Evolutionary conservation across 2,797 vertebrate species (phyloP), one percentile per base, ranked within the genome.

Genomic region (Amblyraja radiata): DNA sequence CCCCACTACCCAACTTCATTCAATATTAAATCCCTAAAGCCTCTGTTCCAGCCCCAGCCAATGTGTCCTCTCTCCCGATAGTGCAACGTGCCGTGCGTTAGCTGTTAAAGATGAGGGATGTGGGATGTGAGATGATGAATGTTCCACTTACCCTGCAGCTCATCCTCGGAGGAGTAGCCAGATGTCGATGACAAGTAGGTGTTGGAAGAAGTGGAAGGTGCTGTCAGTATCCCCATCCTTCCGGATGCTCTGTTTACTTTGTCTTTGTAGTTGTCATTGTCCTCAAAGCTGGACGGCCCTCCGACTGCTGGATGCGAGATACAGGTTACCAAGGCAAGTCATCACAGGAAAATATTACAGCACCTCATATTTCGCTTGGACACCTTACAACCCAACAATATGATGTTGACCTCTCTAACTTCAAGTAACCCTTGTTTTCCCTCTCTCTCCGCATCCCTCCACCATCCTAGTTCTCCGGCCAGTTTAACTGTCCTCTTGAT

Each of bases 141-240:
- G 65, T 13, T 32, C 84, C 61, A 88, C 6, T 68, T 68, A 88
- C 84, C 84, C 14, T 21, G 84, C 63, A 65, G 63, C 84, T 88
- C 84, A 88, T 88, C 84, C 32, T 88, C 63, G 6, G 84, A 68
- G 84, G 84, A 88, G 63, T 88, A 88, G 21, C 84, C 84, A 68
- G 84, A 88, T 36, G 84, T 88, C 16, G 84, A 88, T 9, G 84
- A 36, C 68, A 63, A 32, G 63, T 88, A 88, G 84, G 68, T 68
- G 68, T 88, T n/a, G 7, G 84, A 68, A 32, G 63, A 68, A 68
- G 16, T 23, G 65, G 61, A 16, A 68, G 84, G 2, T 28, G 25
- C n/a, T 68, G 63, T 32, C 61, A 88, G 63, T 18, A 36, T 68
- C 32, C 14, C 65, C n/a, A 14, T 36, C 63, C 65, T 88, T 63